Conservation (phyloP, 2,113 vertebrate species). For the Emydura subglobosa region DNA sequence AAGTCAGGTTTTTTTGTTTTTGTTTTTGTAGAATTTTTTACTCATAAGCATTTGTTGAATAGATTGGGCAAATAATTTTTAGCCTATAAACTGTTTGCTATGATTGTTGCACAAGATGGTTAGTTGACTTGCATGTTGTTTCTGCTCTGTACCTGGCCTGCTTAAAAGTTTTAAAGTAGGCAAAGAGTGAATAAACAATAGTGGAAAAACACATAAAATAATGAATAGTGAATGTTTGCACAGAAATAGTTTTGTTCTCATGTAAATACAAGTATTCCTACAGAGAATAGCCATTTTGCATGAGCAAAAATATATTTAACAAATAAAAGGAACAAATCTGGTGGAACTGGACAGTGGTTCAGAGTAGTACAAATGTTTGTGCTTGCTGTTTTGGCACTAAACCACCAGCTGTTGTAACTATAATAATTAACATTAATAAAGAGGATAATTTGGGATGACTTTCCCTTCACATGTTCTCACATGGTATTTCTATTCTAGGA, state of each 20-base stretch:
- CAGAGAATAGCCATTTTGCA: background rate
- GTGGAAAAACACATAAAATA: background rate
- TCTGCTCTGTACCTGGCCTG: background rate
- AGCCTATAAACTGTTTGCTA: background rate
- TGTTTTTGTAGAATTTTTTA: background rate
- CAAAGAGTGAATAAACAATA: background rate
- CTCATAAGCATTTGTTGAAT: background rate
- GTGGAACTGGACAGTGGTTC: background rate
- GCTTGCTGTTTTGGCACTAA: background rate
- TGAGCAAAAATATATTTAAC: background rate
- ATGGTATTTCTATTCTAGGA: background rate
- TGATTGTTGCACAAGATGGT: fast-evolving
- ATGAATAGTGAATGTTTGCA: background rate
- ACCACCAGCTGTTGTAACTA: background rate
- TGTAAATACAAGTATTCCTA: background rate
- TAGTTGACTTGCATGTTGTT: background rate
- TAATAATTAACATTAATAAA: too few relatives aligned
- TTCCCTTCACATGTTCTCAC: background rate
- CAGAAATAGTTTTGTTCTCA: background rate
- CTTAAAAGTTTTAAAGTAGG: background rate
- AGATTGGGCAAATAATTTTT: background rate
- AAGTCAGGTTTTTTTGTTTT: background rate
- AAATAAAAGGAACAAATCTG: background rate
- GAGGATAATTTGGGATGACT: too few relatives aligned
- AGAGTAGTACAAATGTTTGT: background rate